Conservation (phyloP, 2,113 vertebrate genomes). For the Spizaetus ornatus region DNA sequence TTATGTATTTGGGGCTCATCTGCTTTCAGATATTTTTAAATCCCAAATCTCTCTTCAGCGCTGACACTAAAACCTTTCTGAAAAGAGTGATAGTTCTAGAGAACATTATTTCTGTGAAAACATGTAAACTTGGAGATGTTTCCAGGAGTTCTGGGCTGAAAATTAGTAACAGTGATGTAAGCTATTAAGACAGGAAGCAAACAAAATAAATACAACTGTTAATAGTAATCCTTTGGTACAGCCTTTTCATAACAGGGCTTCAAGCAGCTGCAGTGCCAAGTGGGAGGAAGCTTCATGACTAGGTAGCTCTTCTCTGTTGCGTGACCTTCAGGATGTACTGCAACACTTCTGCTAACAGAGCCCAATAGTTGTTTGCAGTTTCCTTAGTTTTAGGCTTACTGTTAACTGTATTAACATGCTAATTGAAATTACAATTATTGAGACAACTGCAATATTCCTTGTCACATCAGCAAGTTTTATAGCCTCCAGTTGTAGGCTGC, state of each 20-base stretch:
- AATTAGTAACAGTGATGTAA: not conserved
- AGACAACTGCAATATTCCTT: not conserved
- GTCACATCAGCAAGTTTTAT: not conserved
- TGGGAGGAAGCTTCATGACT: not conserved
- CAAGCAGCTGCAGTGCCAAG: not conserved
- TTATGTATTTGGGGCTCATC: not conserved
- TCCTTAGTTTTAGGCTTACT: not conserved
- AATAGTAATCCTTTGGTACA: not conserved
- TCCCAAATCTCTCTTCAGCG: not conserved
- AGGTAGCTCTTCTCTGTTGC: rapidly evolving
- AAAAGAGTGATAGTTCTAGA: not conserved
- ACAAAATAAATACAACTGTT: not conserved
- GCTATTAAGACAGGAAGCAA: not conserved
- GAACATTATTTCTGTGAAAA: not conserved
- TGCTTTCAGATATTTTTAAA: not conserved
- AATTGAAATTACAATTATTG: not conserved
- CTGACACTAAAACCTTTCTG: not conserved
- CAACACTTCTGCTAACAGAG: not conserved
- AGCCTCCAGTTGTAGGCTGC: not conserved
- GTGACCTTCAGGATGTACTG: not conserved
- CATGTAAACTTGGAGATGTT: not conserved
- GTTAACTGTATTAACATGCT: not conserved
- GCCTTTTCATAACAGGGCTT: not conserved
- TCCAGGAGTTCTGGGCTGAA: not conserved
- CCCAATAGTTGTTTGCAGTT: not conserved